Evolutionary conservation across 2,888 invertebrate genomes (phyloP).

Genomic region (Heliconius ethilla): DNA sequence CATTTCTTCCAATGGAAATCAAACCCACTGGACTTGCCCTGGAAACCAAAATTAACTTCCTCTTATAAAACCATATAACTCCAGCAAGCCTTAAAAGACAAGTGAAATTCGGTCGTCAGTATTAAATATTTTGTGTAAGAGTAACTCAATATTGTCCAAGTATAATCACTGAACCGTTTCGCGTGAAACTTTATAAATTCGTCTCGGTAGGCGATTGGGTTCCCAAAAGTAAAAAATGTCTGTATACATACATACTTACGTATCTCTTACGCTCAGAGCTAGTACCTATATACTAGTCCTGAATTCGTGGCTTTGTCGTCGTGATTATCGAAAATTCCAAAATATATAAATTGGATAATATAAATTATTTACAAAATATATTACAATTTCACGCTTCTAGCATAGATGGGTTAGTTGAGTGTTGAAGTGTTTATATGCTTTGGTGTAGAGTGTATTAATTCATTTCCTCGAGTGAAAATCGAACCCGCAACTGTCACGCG

Average conservation of each 20-base stretch:
- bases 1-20: too few species aligned
- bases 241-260: neutral
- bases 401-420: too few species aligned
- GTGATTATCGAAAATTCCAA: too few species aligned
- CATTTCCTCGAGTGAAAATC: neutral
- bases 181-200: slow-evolving; percentile 11
- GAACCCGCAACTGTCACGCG: neutral
- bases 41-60: neutral
- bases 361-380: too few species aligned
- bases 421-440: too few species aligned
- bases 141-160: slow-evolving; percentile 10
- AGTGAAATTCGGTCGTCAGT: neutral
- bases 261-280: too few species aligned
- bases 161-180: slow-evolving; percentile 16
- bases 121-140: slow-evolving; percentile 2
- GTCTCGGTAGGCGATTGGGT: neutral
- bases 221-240: slow-evolving; percentile 9
- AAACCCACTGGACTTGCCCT: too few species aligned
- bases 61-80: neutral
- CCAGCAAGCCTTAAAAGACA: neutral
- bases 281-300: too few species aligned
- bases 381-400: too few species aligned
- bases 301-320: too few species aligned
- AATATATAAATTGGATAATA: too few species aligned
- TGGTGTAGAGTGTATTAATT: neutral